Evolutionary conservation across 2,113 vertebrate species (phyloP).

Genomic region (Hippotragus niger): DNA sequence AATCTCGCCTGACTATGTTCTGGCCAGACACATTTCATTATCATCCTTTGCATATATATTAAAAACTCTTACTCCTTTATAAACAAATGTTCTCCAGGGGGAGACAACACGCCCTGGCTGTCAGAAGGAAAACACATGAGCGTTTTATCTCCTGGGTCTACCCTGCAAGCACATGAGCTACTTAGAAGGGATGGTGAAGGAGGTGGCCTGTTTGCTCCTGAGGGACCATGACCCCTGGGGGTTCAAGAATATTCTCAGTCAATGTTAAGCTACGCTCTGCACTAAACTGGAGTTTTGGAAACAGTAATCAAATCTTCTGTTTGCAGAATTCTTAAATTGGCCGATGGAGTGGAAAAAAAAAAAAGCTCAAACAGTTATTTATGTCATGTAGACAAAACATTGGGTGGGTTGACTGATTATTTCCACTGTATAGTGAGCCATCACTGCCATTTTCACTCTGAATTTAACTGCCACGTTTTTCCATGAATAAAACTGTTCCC

Average conservation of each 20-base stretch:
- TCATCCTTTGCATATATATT: slow-evolving; percentile 47
- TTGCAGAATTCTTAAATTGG: background rate
- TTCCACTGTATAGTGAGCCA: background rate
- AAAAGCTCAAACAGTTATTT: slow-evolving; percentile 12
- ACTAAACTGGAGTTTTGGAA: background rate
- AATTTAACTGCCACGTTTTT: background rate
- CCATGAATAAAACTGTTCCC: background rate
- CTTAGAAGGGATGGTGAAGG: background rate
- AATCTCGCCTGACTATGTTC: background rate
- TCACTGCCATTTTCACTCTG: background rate
- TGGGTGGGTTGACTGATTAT: background rate
- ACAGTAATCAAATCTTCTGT: slow-evolving; percentile 5
- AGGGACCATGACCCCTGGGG: rapidly evolving
- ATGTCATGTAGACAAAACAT: slow-evolving; percentile 3
- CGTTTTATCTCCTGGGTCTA: background rate
- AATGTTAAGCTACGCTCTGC: background rate
- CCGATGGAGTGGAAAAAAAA: background rate
- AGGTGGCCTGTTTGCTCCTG: too few species aligned
- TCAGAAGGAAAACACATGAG: background rate
- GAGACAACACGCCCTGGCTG: background rate
- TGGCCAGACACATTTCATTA: slow-evolving; percentile 19
- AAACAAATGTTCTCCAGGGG: slow-evolving; percentile 2
- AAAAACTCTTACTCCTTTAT: slow-evolving; percentile 18
- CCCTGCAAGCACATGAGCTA: rapidly evolving
- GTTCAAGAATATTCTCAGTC: background rate